Evolutionary conservation across 2,888 invertebrate species (phyloP).

Genomic region (Tipula lateralis): DNA sequence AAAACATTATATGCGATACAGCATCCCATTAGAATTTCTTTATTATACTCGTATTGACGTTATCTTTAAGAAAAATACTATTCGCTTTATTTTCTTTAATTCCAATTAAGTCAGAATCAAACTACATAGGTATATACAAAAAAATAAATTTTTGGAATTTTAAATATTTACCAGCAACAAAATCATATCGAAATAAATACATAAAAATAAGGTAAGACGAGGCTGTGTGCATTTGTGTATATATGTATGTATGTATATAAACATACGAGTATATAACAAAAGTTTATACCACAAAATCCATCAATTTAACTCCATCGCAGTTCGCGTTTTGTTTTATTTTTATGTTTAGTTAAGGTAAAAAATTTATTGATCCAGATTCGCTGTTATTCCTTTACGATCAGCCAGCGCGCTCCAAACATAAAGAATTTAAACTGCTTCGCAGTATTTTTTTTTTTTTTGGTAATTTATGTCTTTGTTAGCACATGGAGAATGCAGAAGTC

Average conservation of each 20-base stretch:
- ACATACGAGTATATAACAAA: background rate
- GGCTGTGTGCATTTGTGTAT: background rate
- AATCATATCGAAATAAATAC: background rate
- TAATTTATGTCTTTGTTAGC: constrained; percentile 19
- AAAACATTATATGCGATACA: background rate
- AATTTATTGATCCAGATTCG: background rate
- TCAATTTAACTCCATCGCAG: background rate
- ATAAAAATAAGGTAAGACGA: background rate
- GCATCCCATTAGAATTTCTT: background rate
- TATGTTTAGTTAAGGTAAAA: background rate
- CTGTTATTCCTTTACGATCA: background rate
- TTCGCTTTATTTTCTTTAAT: background rate
- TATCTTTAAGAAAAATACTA: background rate
- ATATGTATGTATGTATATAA: background rate
- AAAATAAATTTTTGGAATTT: background rate
- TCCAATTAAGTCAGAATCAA: background rate
- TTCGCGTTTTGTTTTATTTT: background rate
- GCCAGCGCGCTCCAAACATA: background rate
- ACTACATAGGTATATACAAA: background rate
- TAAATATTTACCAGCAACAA: background rate
- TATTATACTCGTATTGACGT: background rate
- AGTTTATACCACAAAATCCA: background rate
- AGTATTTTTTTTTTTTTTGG: background rate
- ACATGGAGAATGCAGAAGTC: background rate
- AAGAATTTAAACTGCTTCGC: background rate